Conservation (phyloP, 2,113 vertebrate species). For the Rhinogobius similis region DNA sequence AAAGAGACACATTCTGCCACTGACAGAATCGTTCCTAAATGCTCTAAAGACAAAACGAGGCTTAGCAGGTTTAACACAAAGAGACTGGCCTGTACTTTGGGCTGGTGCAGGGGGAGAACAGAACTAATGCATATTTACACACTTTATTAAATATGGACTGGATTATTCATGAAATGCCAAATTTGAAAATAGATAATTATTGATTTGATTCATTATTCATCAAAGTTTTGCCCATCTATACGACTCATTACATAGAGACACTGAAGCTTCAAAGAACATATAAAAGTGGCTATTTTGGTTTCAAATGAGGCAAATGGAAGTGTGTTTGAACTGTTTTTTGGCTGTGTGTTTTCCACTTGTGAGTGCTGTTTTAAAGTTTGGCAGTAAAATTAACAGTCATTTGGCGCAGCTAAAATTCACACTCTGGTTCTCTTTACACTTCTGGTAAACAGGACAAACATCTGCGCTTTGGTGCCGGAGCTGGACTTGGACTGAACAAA, state of each 20-base stretch:
- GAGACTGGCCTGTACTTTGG: background rate
- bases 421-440: background rate
- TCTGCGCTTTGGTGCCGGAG: background rate
- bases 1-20: no score
- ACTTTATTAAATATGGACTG: background rate
- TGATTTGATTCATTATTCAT: background rate
- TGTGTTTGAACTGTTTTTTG: background rate
- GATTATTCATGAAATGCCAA: background rate
- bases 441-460: background rate
- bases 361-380: background rate
- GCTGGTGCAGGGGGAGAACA: background rate
- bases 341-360: background rate
- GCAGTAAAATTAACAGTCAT: background rate
- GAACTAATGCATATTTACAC: background rate
- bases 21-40: no score
- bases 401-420: conserved; percentile 1
- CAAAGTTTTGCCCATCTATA: background rate
- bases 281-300: background rate
- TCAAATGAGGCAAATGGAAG: background rate
- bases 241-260: background rate
- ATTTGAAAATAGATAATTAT: background rate
- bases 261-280: background rate
- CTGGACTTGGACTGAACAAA: no score
- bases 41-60: no score
- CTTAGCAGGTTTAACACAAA: background rate